A percentile compares a stretch with the other conserved stretches of the same genome.
phyloP scores from a whole-genome alignment of 1,140 invertebrate species.

The Bursaphelenchus mucronatus region DNA sequence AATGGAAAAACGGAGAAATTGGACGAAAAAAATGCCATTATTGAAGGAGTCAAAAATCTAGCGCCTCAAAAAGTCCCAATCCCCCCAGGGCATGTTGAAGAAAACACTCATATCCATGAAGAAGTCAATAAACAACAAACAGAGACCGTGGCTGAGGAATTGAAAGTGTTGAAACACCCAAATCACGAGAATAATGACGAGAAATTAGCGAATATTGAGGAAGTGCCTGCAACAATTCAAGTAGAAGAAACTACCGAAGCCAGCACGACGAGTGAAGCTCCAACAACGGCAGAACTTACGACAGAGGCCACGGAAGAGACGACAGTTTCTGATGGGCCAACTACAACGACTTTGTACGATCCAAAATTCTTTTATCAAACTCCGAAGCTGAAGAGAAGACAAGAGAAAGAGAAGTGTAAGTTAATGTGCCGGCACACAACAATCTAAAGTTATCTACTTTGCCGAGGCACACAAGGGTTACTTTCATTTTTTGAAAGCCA shows the following conservation, averaged over 20 bases:
- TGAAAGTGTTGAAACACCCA: slow-evolving; percentile 19
- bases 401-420: slow-evolving; percentile 37
- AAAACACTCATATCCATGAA: neutral
- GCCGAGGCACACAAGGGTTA: no score
- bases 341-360: slow-evolving; percentile 29
- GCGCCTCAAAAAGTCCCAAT: no score
- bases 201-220: neutral
- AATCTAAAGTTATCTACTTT: no score
- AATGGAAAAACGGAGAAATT: slow-evolving; percentile 1
- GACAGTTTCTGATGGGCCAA: slow-evolving; percentile 4
- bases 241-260: neutral
- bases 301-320: neutral
- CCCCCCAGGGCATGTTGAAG: neutral
- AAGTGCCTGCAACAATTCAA: neutral
- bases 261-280: slow-evolving; percentile 19
- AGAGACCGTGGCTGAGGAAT: slow-evolving; percentile 3
- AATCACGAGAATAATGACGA: slow-evolving; percentile 5
- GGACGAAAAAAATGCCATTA: no score
- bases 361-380: slow-evolving; percentile 42
- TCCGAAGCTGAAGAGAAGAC: slow-evolving; percentile 10
- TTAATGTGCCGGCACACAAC: no score
- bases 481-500: no score
- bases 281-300: slow-evolving; percentile 24
- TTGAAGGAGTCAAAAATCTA: no score
- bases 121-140: neutral